Base-by-base conservation (phyloP, 2,888 invertebrate genomes). In the Macrosiphum euphorbiae region DNA sequence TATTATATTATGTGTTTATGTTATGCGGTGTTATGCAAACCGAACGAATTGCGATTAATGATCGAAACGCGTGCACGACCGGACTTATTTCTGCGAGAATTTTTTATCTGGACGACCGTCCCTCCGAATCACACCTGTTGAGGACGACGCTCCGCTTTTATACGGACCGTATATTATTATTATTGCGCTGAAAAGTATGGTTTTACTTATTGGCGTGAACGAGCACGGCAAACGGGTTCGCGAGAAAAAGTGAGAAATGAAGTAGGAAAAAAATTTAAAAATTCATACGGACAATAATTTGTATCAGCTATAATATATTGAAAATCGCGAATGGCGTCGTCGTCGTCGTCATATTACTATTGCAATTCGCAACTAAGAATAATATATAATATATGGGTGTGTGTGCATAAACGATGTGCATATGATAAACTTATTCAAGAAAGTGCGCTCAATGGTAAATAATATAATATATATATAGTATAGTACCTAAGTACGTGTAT, bases 41-140 rank as follows among this genome's bases (percentile, higher is more conserved):
- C 89, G 44, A n/a, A 89, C 89, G 89, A 61, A 58, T 89, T 47
- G 89, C 61, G 89, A 89, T 61, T 89, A 44, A 89, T 44, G n/a
- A 35, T 67, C 67, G 4, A 67, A 67, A 67, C n/a, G 67, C 67
- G 16, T 16, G 67, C 67, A 16, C n/a, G n/a, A n/a, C 67, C 67
- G n/a, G 67, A 16, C 67, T n/a, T 44, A 44, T 67, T 35, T 67
- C n/a, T 67, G 35, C n/a, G 67, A 67, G 67, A 35, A 20, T 67
- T n/a, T 35, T 13, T 67, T 67, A 28, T 35, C 16, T n/a, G 67
- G n/a, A 16, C 67, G 52, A 55, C 52, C 16, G 67, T 67, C 67
- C 67, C 67, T 35, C n/a, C 7, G n/a, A 35, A 67, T 20, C 67
- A 35, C 67, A 35, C 67, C 20, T 67, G 35, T 35, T 24, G 55